phyloP scores from a whole-genome alignment of 2,797 vertebrate species.

The Gorsachius magnificus region DNA sequence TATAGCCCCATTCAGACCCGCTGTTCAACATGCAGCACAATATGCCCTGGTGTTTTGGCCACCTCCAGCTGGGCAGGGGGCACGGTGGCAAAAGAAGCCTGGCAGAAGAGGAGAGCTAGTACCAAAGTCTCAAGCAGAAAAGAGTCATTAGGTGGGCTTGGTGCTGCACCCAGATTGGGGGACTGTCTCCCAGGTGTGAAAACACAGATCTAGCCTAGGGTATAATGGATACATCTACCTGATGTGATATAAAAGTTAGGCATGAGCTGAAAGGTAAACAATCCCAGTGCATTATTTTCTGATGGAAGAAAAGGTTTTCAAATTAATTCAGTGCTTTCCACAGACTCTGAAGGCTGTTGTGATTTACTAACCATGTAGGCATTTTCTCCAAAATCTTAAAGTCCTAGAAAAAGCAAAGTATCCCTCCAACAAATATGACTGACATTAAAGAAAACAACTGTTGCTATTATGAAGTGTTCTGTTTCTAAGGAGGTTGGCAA shows the following conservation, averaged over 20 bases:
- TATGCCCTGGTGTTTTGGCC: not conserved
- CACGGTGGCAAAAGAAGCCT: not conserved
- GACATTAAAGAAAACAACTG: not conserved
- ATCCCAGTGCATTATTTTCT: not conserved
- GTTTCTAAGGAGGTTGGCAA: not conserved
- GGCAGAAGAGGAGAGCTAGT: not conserved
- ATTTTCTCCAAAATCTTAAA: not conserved
- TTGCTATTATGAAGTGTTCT: not conserved
- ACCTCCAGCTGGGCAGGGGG: not conserved
- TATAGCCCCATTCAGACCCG: not conserved
- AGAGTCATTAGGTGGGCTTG: not conserved
- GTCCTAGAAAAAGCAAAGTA: not conserved
- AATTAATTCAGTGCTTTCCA: not conserved
- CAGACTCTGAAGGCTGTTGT: not conserved
- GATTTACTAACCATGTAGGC: not conserved
- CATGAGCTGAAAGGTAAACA: not conserved
- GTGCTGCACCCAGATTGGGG: rapidly evolving
- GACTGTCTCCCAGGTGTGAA: not conserved
- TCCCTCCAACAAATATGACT: not conserved
- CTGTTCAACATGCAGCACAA: not conserved
- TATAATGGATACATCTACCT: not conserved
- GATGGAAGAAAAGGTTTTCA: not conserved
- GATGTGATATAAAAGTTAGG: not conserved
- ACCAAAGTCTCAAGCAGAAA: not conserved
- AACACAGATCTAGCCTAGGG: not conserved